Evolutionary conservation across 2,113 vertebrate genomes (phyloP), one percentile per base, ranked within the genome.

Genomic region (Pelobates fuscus): DNA sequence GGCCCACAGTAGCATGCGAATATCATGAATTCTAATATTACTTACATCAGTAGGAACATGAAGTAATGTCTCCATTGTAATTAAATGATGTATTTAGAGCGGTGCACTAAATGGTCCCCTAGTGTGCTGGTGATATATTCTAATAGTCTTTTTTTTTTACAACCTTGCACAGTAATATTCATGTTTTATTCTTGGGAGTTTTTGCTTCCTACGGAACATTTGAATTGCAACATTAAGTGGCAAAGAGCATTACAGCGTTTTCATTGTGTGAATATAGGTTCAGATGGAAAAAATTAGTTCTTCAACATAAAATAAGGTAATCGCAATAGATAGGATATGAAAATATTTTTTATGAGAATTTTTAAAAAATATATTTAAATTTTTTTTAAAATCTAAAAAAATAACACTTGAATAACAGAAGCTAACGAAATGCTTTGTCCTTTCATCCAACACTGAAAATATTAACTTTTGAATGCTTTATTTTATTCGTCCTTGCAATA

Each of bases 21-120:
- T 95, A 95, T 95, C 95, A 96, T 96, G 95, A 97, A 97, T 97
- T 94, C 94, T 95, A 95, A 95, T 95, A 95, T 95, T 95, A 95
- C 95, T 96, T 96, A 96, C 94, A 96, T 97, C 95, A 97, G 94
- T 95, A 95, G 95, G 95, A 94, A 96, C 94, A 95, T 97, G 94
- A 96, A 95, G 94, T 96, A 95, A 97, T 95, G 94, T 97, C 95
- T 94, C 93, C 88, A 89, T 94, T 93, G 92, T 92, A 93, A 94
- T 93, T 95, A 95, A 94, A 94, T 95, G 93, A 95, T 96, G 91
- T 94, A 94, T 96, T 97, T 93, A 93, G 91, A 91, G 90, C 89
- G 91, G 92, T 93, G 93, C 92, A 89, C 93, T 94, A 96, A 96
- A 96, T 97, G 94, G 92, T 95, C 95, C 94, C 95, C 91, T 92